These are phyloP conservation scores for Spicauda simplicius DNA, from an alignment of 2,888 invertebrate species.

Conservation along the genomic window DNA sequence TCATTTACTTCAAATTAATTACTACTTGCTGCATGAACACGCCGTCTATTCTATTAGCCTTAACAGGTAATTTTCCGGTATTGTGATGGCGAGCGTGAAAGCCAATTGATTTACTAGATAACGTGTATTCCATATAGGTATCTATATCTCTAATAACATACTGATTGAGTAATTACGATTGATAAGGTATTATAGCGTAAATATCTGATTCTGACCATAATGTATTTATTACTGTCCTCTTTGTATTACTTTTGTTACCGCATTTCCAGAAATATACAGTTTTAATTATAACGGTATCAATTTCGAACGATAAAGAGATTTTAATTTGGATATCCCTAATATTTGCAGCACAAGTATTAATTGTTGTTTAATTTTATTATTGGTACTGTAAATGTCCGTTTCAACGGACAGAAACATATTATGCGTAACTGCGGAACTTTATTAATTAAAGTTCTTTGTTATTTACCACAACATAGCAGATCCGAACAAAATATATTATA, in stretches of 20 bases:
- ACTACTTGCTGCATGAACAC: not conserved
- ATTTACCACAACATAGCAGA: not conserved
- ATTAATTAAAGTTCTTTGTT: conserved; percentile 19
- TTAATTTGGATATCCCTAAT: not conserved
- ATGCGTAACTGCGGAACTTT: conserved; percentile 17
- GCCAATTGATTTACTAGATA: conserved; percentile 22
- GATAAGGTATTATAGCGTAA: not conserved
- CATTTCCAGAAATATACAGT: not conserved
- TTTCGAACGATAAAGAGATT: not conserved
- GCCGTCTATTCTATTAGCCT: not conserved
- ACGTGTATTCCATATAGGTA: conserved; percentile 6
- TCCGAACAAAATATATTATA: not conserved
- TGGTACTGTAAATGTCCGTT: not conserved
- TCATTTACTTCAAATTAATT: not conserved
- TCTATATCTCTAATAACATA: conserved; percentile 16
- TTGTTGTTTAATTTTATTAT: conserved; percentile 13
- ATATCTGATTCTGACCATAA: conserved; percentile 5
- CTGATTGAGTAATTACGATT: not conserved
- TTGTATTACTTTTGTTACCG: no score
- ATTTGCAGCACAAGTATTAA: not conserved
- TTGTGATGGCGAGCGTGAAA: conserved; percentile 5
- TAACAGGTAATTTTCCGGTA: conserved; percentile 3
- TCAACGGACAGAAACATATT: not conserved
- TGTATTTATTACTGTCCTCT: not conserved
- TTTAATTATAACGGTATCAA: not conserved